Evolutionary conservation across 1,140 invertebrate species (phyloP), one percentile per base, ranked within the genome.

Genomic region (Tetraneura akinire): DNA sequence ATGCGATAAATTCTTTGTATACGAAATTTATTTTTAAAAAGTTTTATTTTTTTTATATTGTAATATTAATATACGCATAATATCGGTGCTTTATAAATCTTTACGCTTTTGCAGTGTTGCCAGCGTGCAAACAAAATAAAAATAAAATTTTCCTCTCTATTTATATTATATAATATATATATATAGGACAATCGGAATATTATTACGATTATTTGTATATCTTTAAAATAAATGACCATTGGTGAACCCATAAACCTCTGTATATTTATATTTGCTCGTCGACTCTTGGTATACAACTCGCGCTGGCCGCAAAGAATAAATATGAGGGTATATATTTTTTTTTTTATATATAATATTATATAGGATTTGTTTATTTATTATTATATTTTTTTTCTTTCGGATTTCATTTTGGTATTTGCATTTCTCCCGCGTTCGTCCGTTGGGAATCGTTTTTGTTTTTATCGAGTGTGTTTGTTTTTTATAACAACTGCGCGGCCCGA

Each of bases 241-340:
- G 45, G 42, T 47, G 23, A 70, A 70, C 45, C 45, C 66, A n/a
- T 29, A 70, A 49, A 70, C 8, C 66, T 6, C 14, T 23, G 37
- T 42, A 45, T 18, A 49, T 18, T 11, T n/a, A 16, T 71, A 29
- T 71, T 71, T 71, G 16, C 68, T 16, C 68, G 18, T 9, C 45
- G 68, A 21, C 68, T 71, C 45, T 29, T 32, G 68, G 47, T 71
- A 18, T 71, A 42, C 8, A 47, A 70, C 32, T 70, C 66, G 26
- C 49, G 49, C 66, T 70, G 45, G 13, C 68, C 68, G 18, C 68
- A 71, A 71, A n/a, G n/a, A n/a, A 71, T 71, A 71, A 71, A 71
- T 45, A 71, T 29, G n/a, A 45, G 68, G 68, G 68, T 1, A n/a
- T 62, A 70, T 23, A n/a, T n/a, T n/a, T n/a, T 71, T 51, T 71